Evolutionary conservation across 2,888 invertebrate genomes (phyloP).

Genomic region (Xanthia icteritia): DNA sequence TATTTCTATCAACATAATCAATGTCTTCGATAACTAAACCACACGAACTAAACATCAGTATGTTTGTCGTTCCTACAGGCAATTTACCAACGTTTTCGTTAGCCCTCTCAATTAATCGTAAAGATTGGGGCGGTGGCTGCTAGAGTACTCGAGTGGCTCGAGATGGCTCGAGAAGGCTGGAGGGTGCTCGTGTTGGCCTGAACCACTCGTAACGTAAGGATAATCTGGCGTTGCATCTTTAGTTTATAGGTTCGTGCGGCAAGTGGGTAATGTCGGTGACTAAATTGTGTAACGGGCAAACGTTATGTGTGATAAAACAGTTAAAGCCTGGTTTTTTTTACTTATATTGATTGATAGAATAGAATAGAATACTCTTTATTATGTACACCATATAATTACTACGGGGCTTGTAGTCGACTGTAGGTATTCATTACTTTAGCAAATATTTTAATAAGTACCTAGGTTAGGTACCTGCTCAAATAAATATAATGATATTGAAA

Average conservation of each 20-base stretch:
- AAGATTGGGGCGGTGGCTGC: constrained; percentile 67
- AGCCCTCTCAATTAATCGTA: constrained; percentile 82
- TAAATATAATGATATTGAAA: neutral
- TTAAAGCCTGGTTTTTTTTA: neutral
- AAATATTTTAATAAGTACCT: too few relatives aligned
- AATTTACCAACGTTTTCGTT: constrained; percentile 76
- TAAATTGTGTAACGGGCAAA: constrained; percentile 11
- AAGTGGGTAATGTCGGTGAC: constrained; percentile 23
- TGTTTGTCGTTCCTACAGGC: constrained; percentile 68
- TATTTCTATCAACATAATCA: constrained; percentile 11
- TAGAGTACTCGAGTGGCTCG: constrained; percentile 66
- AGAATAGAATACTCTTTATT: too few relatives aligned
- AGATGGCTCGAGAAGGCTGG: constrained; percentile 57
- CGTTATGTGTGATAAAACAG: neutral
- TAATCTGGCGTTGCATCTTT: constrained; percentile 66
- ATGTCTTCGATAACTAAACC: neutral
- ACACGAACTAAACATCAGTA: constrained; percentile 51
- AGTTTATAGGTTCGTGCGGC: constrained; percentile 52
- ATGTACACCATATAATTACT: too few relatives aligned
- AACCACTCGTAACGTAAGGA: constrained; percentile 67
- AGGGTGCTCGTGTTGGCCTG: constrained; percentile 70
- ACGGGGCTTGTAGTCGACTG: too few relatives aligned
- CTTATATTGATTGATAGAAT: too few relatives aligned
- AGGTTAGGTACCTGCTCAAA: too few relatives aligned
- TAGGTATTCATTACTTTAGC: too few relatives aligned